Base-by-base conservation (phyloP, 2,888 invertebrate species). In the Dione vanillae region DNA sequence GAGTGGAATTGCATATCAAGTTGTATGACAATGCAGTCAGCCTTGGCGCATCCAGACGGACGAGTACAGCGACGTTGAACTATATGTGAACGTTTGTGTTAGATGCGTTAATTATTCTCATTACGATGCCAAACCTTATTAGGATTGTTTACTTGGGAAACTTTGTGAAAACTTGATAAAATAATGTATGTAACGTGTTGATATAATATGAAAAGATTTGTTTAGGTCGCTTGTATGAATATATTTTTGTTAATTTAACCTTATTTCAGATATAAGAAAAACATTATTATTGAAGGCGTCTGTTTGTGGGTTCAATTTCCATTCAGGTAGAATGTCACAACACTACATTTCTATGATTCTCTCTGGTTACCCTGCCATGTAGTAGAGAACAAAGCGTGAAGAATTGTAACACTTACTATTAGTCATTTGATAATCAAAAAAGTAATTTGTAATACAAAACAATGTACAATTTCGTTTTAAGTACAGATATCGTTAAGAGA, bases 11-110 rank as follows among this genome's bases (percentile, higher is more conserved):
- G 45, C 72, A 70, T 65, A 65, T 72, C 64, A 65, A 66, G 62
- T 59, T 51, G 37, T 47, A 64, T 58, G 64, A 51, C 65, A 75
- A 75, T 66, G 73, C 62, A 65, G 78, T 77, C 76, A 66, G 58
- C 78, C 77, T 78, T 78, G 77, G 74, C 56, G 54, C 56, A 70
- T 73, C 70, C 73, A 71, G 74, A 74, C 66, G 41, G 70, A 71
- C 71, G 51, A 52, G 64, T 58, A 67, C 35, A n/a, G 65, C 62
- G 59, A 73, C 71, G 58, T 16, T 14, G 52, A 65, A 61, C 47
- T 45, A 52, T 65, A 52, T 66, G 61, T 68, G n/a, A n/a, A 27
- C 27, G 27, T 27, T 74, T 64, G 69, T 67, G 52, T 68, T 65
- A 61, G 61, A 72, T n/a, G 49, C 43, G 65, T 54, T 69, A 66